A percentile compares a stretch with the other conserved stretches of the same genome.
These are phyloP conservation scores for Antechinus stuartii DNA, from an alignment of 2,113 vertebrate genomes.

Conservation along the genomic window DNA sequence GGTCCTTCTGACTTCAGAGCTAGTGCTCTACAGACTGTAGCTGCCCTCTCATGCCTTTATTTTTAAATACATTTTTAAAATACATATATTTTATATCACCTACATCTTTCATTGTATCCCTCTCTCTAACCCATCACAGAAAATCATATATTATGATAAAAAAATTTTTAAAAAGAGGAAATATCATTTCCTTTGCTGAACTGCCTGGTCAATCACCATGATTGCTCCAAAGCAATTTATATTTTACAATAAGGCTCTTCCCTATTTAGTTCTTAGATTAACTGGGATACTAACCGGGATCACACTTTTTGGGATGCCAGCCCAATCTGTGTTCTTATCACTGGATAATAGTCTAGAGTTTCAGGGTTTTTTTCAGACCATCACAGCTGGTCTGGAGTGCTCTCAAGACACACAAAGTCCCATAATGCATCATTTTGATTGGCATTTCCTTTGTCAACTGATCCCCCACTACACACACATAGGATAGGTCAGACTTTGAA, in stretches of 20 bases:
- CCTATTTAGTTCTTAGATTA: background rate
- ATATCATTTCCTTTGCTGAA: background rate
- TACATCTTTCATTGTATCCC: background rate
- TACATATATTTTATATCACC: background rate
- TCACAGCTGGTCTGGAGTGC: background rate
- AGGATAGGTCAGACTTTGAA: background rate
- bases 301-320: background rate
- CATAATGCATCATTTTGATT: background rate
- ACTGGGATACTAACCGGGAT: background rate
- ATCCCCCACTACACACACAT: background rate
- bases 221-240: background rate
- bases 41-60: background rate
- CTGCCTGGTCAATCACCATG: background rate
- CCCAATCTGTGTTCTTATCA: background rate
- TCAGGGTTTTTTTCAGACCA: background rate
- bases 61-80: background rate
- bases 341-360: background rate
- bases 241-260: background rate
- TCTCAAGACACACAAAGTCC: background rate
- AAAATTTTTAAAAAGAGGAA: background rate
- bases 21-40: too few relatives aligned
- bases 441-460: background rate
- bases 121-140: background rate
- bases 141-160: background rate
- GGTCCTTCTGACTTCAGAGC: too few relatives aligned